Evolutionary conservation across 2,888 invertebrate genomes (phyloP), one percentile per base, ranked within the genome.

Genomic region (Mythimna lalbum): DNA sequence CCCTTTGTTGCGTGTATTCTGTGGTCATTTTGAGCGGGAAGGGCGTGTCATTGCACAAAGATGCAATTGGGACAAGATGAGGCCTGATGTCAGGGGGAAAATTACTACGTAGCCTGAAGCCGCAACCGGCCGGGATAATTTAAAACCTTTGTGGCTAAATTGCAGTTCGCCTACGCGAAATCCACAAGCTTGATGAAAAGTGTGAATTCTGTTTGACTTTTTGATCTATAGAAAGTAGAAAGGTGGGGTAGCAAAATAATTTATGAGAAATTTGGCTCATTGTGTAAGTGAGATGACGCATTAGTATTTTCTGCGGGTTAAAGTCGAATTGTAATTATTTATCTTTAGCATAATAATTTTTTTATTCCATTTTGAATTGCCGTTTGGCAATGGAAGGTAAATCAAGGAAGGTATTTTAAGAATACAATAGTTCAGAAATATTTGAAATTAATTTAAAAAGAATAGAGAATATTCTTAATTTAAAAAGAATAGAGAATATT

Each of bases 81-180:
- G 74, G 75, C 86, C 77, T 62, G 71, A 78, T 84, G 89, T 87
- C 88, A 84, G 36, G 72, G 68, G 76, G 85, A 88, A 91, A 92
- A 88, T 91, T 89, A 89, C 89, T 82, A 82, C 36, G 70, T 68
- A 68, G 64, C 27, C 57, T 31, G 65, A 55, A 68, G n/a, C 36
- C 4, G 19, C n/a, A 19, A 23, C 27, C 17, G 47, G 43, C 19
- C 1, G 31, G 21, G 27, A 63, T 47, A 53, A 69, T 59, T 57
- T 47, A 43, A 67, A 50, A 12, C 57, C 59, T 73, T 85, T 80
- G 76, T 69, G 49, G 14, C 47, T n/a, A 64, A 78, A 81, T 74
- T 76, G 49, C 10, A 14, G 19, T 47, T 68, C 21, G 21, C 19
- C 55, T 61, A 63, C 55, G 17, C 23, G 23, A 50, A 36, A 14